A percentile compares a stretch with the other conserved stretches of the same genome.
Evolutionary conservation across 2,797 vertebrate genomes (phyloP).

Genomic region (Phoebastria nigripes): DNA sequence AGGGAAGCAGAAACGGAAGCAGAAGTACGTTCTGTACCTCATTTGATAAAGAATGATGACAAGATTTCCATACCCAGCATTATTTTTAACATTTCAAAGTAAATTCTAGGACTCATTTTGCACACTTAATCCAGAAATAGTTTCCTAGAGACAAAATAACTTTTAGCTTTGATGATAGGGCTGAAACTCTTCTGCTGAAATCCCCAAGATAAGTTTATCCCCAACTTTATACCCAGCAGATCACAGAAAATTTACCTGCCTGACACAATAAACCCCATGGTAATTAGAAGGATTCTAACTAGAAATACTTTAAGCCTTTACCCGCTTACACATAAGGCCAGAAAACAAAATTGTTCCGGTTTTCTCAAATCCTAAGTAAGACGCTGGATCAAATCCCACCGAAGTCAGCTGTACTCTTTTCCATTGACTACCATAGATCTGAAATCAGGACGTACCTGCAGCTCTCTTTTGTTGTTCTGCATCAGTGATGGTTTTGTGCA

Average conservation of each 20-base stretch:
- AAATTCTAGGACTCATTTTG: neutral
- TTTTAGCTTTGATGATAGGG: neutral
- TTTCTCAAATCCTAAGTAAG: slow-evolving; percentile 26
- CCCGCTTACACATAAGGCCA: neutral
- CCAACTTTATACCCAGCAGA: neutral
- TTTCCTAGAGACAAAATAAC: neutral
- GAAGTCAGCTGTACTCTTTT: neutral
- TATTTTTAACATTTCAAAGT: neutral
- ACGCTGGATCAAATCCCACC: neutral
- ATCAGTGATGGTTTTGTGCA: neutral
- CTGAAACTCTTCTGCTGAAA: neutral
- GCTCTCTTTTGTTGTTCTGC: neutral
- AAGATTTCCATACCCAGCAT: neutral
- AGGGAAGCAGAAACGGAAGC: neutral
- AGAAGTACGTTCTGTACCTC: neutral
- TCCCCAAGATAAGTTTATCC: neutral
- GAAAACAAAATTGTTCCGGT: neutral
- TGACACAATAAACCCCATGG: neutral
- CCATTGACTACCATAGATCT: neutral
- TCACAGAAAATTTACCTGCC: neutral
- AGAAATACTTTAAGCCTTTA: slow-evolving; percentile 21
- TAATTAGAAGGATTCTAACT: slow-evolving; percentile 19
- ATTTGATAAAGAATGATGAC: neutral
- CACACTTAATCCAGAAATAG: neutral
- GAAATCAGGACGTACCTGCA: neutral